Evolutionary conservation across 35 echinoderm and acorn worm genomes (phyloP).

Genomic region (Hemicentrotus pulcherrimus): DNA sequence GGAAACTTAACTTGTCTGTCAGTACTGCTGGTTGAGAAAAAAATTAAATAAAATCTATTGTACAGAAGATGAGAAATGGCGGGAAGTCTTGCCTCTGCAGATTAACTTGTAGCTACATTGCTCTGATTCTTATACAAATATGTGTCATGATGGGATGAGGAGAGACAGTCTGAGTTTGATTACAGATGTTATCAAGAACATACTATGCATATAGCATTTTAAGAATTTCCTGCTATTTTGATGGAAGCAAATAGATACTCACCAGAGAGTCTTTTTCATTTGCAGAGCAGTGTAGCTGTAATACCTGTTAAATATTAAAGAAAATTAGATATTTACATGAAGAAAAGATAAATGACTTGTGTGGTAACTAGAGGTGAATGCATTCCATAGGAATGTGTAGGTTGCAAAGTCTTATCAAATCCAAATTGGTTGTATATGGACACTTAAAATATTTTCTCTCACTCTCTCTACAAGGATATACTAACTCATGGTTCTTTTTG

Average conservation of each 20-base stretch:
- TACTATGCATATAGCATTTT: background rate
- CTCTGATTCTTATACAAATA: background rate
- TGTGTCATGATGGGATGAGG: background rate
- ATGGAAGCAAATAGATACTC: background rate
- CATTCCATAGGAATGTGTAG: constrained; percentile 33
- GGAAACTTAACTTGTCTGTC: constrained; percentile 8
- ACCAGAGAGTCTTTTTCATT: background rate
- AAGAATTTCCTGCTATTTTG: background rate
- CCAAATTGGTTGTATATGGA: background rate
- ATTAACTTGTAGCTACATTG: constrained; percentile 11
- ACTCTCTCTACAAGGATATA: background rate
- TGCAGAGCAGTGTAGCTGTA: background rate
- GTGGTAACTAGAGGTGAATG: constrained; percentile 39
- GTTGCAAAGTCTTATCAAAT: background rate
- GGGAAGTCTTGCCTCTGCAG: background rate
- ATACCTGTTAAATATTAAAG: background rate
- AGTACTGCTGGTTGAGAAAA: constrained; percentile 40
- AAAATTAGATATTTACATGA: background rate
- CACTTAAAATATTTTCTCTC: background rate
- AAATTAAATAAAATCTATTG: background rate
- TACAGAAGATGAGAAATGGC: background rate
- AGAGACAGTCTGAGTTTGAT: background rate
- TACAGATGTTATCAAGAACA: background rate
- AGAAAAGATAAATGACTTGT: constrained; percentile 2
- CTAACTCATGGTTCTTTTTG: background rate